Conservation (phyloP, 1,140 invertebrate genomes). For the Euglossa dilemma region DNA sequence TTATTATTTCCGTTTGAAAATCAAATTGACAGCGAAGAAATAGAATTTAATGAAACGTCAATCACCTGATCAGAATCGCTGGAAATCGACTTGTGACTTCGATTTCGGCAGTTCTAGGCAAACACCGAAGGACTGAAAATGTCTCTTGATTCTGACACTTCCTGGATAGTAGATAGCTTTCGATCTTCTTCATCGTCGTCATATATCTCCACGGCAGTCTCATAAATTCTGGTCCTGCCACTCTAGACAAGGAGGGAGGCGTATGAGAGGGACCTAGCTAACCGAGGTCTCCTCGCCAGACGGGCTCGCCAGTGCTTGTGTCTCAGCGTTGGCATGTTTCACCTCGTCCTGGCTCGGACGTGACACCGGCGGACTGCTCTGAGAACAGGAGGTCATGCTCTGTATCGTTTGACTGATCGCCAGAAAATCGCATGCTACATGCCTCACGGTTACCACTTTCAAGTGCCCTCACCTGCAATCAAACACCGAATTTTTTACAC, state of each 20-base stretch:
- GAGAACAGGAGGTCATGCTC: slow-evolving; percentile 80
- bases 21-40: too few species aligned
- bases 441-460: slow-evolving; percentile 68
- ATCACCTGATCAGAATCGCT: slow-evolving; percentile 55
- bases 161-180: slow-evolving; percentile 66
- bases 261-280: slow-evolving; percentile 77
- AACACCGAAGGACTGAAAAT: slow-evolving; percentile 47
- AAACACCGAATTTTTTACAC: too few species aligned
- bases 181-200: slow-evolving; percentile 48
- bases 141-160: slow-evolving; percentile 60
- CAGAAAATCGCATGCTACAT: slow-evolving; percentile 81
- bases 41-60: slow-evolving; percentile 29
- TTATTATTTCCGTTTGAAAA: too few species aligned
- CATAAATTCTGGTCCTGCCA: slow-evolving; percentile 48
- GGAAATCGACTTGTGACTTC: slow-evolving; percentile 18
- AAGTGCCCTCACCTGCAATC: slow-evolving; percentile 59
- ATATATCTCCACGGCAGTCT: slow-evolving; percentile 66
- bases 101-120: slow-evolving; percentile 36
- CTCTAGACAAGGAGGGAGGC: slow-evolving; percentile 69
- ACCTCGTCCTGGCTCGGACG: slow-evolving; percentile 59
- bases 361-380: slow-evolving; percentile 78
- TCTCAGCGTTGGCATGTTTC: slow-evolving; percentile 79
- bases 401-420: slow-evolving; percentile 81
- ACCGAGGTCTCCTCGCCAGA: slow-evolving; percentile 81
- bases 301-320: slow-evolving; percentile 76